Conservation (phyloP, 2,113 vertebrate genomes). For the Neotoma lepida region DNA sequence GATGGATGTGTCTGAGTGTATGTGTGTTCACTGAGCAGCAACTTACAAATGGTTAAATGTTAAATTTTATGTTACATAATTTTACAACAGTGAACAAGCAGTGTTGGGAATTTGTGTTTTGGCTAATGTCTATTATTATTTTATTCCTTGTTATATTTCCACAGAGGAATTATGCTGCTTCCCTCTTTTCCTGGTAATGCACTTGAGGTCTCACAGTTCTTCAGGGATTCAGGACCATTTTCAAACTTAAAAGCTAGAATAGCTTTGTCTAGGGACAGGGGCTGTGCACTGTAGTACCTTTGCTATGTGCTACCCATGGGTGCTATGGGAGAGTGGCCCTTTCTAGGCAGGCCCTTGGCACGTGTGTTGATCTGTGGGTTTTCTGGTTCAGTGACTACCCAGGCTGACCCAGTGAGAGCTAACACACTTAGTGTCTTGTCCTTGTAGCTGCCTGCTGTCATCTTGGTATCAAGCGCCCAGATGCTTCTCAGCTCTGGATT, state of each 20-base stretch:
- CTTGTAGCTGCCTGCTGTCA: neutral
- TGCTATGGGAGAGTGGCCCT: neutral
- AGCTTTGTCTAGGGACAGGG: neutral
- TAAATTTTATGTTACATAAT: neutral
- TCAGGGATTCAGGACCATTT: neutral
- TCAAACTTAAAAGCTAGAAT: neutral
- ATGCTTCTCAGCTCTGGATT: neutral
- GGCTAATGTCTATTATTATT: neutral
- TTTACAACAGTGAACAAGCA: neutral
- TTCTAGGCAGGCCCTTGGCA: neutral
- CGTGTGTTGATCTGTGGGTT: neutral
- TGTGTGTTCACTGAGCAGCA: neutral
- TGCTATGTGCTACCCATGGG: neutral
- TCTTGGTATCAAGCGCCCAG: neutral
- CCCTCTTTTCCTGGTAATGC: neutral
- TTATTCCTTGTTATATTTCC: neutral
- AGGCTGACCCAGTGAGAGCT: neutral
- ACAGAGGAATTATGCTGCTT: neutral
- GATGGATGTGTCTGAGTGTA: neutral
- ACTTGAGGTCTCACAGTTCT: neutral
- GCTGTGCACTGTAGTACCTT: neutral
- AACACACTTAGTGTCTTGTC: neutral
- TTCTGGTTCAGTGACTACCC: neutral
- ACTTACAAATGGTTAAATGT: neutral
- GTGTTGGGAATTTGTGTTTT: neutral